Conservation (phyloP, 2,888 invertebrate species). For the Drosophila emarginata region DNA sequence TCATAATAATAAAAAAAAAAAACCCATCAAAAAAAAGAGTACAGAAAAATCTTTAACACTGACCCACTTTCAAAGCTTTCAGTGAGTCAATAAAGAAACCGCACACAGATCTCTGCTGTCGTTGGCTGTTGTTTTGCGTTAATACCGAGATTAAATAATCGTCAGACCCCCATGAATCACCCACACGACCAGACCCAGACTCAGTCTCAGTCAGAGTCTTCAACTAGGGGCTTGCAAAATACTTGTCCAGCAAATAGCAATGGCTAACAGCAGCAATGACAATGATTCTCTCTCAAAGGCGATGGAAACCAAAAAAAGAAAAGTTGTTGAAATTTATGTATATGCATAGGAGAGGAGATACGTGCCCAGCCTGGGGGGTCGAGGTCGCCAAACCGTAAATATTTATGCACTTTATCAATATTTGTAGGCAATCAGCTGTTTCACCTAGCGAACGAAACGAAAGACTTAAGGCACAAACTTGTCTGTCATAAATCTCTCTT, state of each 20-base stretch:
- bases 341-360: constrained; percentile 36
- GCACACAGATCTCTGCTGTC: constrained; percentile 38
- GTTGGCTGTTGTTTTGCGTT: constrained; percentile 46
- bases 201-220: not conserved
- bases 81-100: constrained; percentile 75
- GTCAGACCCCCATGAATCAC: constrained; percentile 44
- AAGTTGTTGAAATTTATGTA: constrained; percentile 59
- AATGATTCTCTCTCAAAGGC: constrained; percentile 9
- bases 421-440: constrained; percentile 70
- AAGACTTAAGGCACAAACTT: constrained; percentile 73
- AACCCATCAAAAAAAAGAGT: constrained; percentile 31
- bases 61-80: constrained; percentile 61
- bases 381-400: constrained; percentile 73
- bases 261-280: constrained; percentile 1
- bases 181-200: constrained; percentile 14
- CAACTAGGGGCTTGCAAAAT: constrained; percentile 22
- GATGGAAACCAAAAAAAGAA: constrained; percentile 37
- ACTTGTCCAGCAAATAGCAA: not conserved
- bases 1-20: constrained; percentile 61
- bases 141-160: constrained; percentile 75
- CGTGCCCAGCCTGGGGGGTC: constrained; percentile 63
- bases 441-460: constrained; percentile 37
- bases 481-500: constrained; percentile 72
- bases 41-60: constrained; percentile 67
- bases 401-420: constrained; percentile 68